These are phyloP conservation scores for Pagrus major DNA, from an alignment of 2,113 vertebrate species.

Conservation along the genomic window DNA sequence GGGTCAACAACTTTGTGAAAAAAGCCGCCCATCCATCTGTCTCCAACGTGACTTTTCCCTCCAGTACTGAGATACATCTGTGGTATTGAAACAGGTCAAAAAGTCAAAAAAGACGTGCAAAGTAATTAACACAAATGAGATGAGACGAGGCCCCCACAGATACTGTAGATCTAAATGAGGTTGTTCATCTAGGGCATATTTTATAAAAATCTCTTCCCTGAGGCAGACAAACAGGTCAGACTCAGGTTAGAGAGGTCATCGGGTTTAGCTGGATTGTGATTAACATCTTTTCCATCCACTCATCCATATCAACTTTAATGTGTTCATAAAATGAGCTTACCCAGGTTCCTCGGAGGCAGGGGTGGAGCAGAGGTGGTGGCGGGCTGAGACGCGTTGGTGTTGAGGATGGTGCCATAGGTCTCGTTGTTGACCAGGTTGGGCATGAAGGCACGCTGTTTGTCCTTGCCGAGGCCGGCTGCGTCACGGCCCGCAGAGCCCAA, in stretches of 20 bases:
- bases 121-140: slow-evolving; percentile 26
- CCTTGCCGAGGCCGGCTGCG: slow-evolving; percentile 85
- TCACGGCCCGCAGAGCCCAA: slow-evolving; percentile 84
- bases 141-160: slow-evolving; percentile 5
- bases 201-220: slow-evolving; percentile 4
- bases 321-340: slow-evolving; percentile 69
- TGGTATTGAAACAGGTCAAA: slow-evolving; percentile 25
- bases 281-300: neutral
- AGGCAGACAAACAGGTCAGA: neutral
- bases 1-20: slow-evolving; percentile 1
- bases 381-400: slow-evolving; percentile 83
- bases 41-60: slow-evolving; percentile 16
- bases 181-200: neutral
- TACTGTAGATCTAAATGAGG: neutral
- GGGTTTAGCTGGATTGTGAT: neutral
- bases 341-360: slow-evolving; percentile 93
- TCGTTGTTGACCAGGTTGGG: slow-evolving; percentile 96
- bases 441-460: slow-evolving; percentile 91
- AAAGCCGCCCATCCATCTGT: neutral
- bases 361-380: slow-evolving; percentile 88
- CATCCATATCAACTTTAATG: slow-evolving; percentile 2
- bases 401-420: slow-evolving; percentile 94
- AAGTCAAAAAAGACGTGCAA: slow-evolving; percentile 5
- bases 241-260: slow-evolving; percentile 24
- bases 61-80: slow-evolving; percentile 4